phyloP scores from a whole-genome alignment of 2,888 invertebrate genomes.

The Malachius bipustulatus region DNA sequence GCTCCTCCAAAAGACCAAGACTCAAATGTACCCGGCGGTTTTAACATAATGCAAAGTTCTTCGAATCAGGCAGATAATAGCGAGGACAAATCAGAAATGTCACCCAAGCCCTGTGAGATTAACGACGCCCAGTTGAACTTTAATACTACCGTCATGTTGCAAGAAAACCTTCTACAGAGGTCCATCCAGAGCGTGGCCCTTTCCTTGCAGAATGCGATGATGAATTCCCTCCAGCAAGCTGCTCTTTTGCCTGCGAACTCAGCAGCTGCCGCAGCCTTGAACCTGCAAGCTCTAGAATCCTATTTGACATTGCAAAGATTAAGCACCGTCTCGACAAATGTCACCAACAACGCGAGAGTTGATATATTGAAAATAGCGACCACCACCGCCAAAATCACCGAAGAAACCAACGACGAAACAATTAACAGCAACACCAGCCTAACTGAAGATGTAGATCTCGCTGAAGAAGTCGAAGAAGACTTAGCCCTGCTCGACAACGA shows the following conservation, averaged over 20 bases:
- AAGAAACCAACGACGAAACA: slow-evolving; percentile 29
- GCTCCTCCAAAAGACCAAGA: no score
- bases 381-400: slow-evolving; percentile 45
- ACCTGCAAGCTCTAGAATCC: slow-evolving; percentile 75
- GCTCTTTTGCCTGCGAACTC: slow-evolving; percentile 71
- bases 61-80: no score
- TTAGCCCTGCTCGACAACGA: slow-evolving; percentile 63
- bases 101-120: slow-evolving; percentile 20
- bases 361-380: slow-evolving; percentile 53
- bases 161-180: slow-evolving; percentile 49
- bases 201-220: slow-evolving; percentile 73
- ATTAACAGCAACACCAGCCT: slow-evolving; percentile 30
- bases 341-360: slow-evolving; percentile 40
- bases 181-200: slow-evolving; percentile 62
- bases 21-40: no score
- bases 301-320: slow-evolving; percentile 73
- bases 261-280: slow-evolving; percentile 72
- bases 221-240: slow-evolving; percentile 73
- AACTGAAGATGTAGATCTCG: slow-evolving; percentile 52
- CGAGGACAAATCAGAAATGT: slow-evolving; percentile 17
- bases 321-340: slow-evolving; percentile 50
- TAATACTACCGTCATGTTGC: slow-evolving; percentile 46
- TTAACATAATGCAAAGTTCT: no score
- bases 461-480: slow-evolving; percentile 64
- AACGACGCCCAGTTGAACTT: slow-evolving; percentile 11